These are phyloP conservation scores for Drosophila kambysellisi DNA, from an alignment of 2,888 invertebrate genomes.

Conservation along the genomic window DNA sequence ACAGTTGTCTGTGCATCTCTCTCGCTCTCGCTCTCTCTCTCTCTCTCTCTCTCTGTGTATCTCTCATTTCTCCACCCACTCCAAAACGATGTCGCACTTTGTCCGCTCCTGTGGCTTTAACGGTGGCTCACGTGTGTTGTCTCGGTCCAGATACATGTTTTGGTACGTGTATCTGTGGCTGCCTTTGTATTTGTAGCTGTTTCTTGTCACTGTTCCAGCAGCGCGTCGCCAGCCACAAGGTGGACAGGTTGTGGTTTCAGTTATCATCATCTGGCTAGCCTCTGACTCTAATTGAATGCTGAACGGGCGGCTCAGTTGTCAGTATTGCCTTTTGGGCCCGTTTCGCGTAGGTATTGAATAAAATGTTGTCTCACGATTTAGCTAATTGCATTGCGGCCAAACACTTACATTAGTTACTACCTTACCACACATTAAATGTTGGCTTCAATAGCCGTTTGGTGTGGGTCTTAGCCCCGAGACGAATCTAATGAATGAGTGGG, in stretches of 20 bases:
- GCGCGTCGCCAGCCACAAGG: constrained; percentile 48
- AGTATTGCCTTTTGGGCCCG: constrained; percentile 29
- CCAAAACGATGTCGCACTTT: constrained; percentile 30
- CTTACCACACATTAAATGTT: constrained; percentile 5
- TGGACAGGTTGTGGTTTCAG: constrained; percentile 61
- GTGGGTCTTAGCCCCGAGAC: constrained; percentile 51
- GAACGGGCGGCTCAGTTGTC: constrained; percentile 18
- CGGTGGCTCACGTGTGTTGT: constrained; percentile 39
- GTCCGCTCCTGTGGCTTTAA: constrained; percentile 48
- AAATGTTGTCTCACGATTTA: constrained; percentile 43
- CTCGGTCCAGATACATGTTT: constrained; percentile 18
- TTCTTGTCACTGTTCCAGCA: constrained; percentile 59
- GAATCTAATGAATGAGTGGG: constrained; percentile 69
- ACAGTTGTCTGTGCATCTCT: not conserved
- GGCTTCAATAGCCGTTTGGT: constrained; percentile 36
- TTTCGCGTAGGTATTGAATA: constrained; percentile 33
- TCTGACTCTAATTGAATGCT: constrained; percentile 38
- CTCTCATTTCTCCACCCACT: constrained; percentile 4
- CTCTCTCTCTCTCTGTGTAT: not conserved
- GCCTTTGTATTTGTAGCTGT: constrained; percentile 10
- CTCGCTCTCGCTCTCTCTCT: not conserved
- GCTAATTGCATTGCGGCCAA: constrained; percentile 50
- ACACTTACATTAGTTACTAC: constrained; percentile 16
- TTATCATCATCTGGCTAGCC: constrained; percentile 27
- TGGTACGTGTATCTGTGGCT: constrained; percentile 8